Percentiles rank a stretch among this genome's conserved stretches.
These are phyloP conservation scores for Tiliacea aurago DNA, from an alignment of 2,888 invertebrate species.

Conservation along the genomic window DNA sequence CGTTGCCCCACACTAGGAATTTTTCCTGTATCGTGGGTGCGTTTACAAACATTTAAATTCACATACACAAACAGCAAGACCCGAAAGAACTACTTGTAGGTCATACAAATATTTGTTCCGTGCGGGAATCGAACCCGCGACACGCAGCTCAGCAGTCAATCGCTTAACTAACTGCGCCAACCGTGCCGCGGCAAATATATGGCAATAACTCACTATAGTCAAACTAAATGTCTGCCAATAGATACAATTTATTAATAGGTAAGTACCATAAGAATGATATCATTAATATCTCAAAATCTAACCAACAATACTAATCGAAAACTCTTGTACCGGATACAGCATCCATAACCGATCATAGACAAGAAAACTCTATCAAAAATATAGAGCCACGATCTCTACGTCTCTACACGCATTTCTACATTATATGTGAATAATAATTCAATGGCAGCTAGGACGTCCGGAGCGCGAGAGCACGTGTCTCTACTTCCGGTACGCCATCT, in stretches of 20 bases:
- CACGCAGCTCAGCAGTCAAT: too few relatives aligned
- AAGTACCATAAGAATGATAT: background rate
- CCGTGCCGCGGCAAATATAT: too few relatives aligned
- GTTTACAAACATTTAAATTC: too few relatives aligned
- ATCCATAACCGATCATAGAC: slow-evolving; percentile 57
- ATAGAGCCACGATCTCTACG: slow-evolving; percentile 20
- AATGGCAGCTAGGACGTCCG: slow-evolving; percentile 88
- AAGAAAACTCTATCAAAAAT: slow-evolving; percentile 47
- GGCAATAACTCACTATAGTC: background rate
- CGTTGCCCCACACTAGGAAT: too few relatives aligned
- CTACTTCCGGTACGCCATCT: slow-evolving; percentile 88
- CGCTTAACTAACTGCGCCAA: too few relatives aligned
- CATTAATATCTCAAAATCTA: background rate
- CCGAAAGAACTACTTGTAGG: too few relatives aligned
- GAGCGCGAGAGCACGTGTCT: slow-evolving; percentile 88
- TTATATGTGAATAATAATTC: slow-evolving; percentile 85
- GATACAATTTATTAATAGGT: background rate
- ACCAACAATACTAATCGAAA: slow-evolving; percentile 61
- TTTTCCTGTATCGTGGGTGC: too few relatives aligned
- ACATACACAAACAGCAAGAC: too few relatives aligned
- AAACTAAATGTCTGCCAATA: background rate
- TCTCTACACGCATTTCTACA: slow-evolving; percentile 43
- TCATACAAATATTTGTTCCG: too few relatives aligned
- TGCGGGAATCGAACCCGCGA: too few relatives aligned
- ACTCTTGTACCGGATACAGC: slow-evolving; percentile 63